Conservation (phyloP, 2,888 invertebrate species). For the Liopterus haemorrhoidalis region DNA sequence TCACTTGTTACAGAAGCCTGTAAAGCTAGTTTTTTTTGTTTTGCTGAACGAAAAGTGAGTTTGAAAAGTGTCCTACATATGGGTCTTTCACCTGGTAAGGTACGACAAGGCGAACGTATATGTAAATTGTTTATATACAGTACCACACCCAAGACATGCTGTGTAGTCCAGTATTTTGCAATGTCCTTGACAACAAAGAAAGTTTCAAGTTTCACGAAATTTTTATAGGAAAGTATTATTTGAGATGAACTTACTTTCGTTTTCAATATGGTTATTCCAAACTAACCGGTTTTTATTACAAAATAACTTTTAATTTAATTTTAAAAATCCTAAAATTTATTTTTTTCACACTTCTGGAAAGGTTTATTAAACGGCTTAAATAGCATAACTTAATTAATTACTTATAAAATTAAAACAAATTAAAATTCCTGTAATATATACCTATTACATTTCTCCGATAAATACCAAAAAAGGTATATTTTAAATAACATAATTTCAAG, state of each 20-base stretch:
- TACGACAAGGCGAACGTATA: constrained; percentile 15
- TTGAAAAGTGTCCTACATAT: constrained; percentile 32
- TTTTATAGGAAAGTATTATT: no score
- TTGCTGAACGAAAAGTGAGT: constrained; percentile 29
- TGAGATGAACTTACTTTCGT: no score
- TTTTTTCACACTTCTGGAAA: background rate
- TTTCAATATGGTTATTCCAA: no score
- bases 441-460: background rate
- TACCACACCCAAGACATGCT: no score
- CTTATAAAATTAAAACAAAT: no score
- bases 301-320: constrained; percentile 16
- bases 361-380: background rate
- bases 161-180: no score
- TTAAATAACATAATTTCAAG: constrained; percentile 2
- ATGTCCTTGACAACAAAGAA: no score
- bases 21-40: no score
- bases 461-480: background rate
- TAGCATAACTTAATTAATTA: no score
- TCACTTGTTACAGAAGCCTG: no score
- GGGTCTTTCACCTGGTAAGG: constrained; percentile 31
- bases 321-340: constrained; percentile 6
- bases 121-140: no score
- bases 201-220: constrained; percentile 2
- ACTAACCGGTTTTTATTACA: constrained; percentile 27
- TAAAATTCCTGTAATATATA: background rate